Evolutionary conservation across 2,888 invertebrate genomes (phyloP).

Genomic region (Dermolepida albohirtum): DNA sequence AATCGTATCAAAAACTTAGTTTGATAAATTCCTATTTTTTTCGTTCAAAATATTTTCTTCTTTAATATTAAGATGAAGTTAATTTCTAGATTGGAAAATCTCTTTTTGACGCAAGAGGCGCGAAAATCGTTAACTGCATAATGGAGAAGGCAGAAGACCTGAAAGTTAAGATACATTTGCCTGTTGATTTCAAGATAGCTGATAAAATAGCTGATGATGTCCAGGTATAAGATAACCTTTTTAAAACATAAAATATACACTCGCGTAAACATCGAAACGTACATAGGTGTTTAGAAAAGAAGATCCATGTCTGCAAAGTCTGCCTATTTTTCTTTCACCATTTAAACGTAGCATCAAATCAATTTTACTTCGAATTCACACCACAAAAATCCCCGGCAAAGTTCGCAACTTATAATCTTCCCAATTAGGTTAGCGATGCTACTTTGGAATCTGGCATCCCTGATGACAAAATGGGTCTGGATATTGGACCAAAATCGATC

Average conservation of each 20-base stretch:
- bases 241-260: too few relatives aligned
- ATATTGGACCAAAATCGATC: conserved; percentile 89
- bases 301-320: too few relatives aligned
- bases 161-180: conserved; percentile 93
- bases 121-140: conserved; percentile 91
- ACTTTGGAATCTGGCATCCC: conserved; percentile 88
- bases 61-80: conserved; percentile 6
- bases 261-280: too few relatives aligned
- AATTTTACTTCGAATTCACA: too few relatives aligned
- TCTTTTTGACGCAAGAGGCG: conserved; percentile 94
- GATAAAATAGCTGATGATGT: conserved; percentile 97
- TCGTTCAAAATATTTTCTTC: not conserved
- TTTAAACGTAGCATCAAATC: too few relatives aligned
- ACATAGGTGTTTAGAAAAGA: too few relatives aligned
- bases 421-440: conserved; percentile 73
- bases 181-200: conserved; percentile 94
- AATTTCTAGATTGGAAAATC: conserved; percentile 88
- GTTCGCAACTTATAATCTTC: too few relatives aligned
- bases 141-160: conserved; percentile 93
- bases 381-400: too few relatives aligned
- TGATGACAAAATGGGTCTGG: conserved; percentile 94
- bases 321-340: too few relatives aligned
- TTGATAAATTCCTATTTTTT: too few relatives aligned
- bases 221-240: conserved; percentile 62
- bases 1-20: too few relatives aligned